Conservation (phyloP, 2,888 invertebrate species). For the Abrostola triplasia region DNA sequence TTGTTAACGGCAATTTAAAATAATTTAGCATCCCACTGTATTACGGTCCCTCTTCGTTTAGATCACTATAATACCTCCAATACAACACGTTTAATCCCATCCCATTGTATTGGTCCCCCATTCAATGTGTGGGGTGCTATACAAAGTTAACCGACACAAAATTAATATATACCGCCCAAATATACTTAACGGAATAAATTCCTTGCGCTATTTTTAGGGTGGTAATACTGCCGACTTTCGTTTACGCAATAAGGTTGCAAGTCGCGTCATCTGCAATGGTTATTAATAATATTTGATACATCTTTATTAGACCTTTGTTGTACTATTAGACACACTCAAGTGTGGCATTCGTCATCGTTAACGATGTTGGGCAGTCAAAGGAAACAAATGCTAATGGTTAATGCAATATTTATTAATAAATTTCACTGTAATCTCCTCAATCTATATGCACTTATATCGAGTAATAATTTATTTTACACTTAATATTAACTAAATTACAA, state of each 20-base stretch:
- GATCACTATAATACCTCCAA: conserved; percentile 81
- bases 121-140: conserved; percentile 63
- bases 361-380: conserved; percentile 63
- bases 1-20: conserved; percentile 26
- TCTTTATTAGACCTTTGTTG: conserved; percentile 73
- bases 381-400: conserved; percentile 75
- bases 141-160: conserved; percentile 77
- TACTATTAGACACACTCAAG: conserved; percentile 72
- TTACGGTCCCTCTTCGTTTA: conserved; percentile 61
- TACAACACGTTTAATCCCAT: conserved; percentile 84
- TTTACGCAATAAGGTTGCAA: conserved; percentile 61
- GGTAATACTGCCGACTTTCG: conserved; percentile 44
- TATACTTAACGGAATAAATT: conserved; percentile 79
- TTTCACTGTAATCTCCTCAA: conserved; percentile 86
- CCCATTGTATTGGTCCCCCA: conserved; percentile 77
- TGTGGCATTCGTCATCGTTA: conserved; percentile 68
- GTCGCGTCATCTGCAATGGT: conserved; percentile 62
- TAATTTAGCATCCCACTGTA: conserved; percentile 46
- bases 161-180: conserved; percentile 84
- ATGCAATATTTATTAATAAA: conserved; percentile 88
- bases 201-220: conserved; percentile 63
- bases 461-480: conserved; percentile 87
- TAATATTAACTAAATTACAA: conserved; percentile 75
- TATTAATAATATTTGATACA: conserved; percentile 73
- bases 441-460: conserved; percentile 84